A percentile compares a stretch with the other conserved stretches of the same genome.
Conservation (phyloP, 2,797 vertebrate species). For the Hirundo rustica region DNA sequence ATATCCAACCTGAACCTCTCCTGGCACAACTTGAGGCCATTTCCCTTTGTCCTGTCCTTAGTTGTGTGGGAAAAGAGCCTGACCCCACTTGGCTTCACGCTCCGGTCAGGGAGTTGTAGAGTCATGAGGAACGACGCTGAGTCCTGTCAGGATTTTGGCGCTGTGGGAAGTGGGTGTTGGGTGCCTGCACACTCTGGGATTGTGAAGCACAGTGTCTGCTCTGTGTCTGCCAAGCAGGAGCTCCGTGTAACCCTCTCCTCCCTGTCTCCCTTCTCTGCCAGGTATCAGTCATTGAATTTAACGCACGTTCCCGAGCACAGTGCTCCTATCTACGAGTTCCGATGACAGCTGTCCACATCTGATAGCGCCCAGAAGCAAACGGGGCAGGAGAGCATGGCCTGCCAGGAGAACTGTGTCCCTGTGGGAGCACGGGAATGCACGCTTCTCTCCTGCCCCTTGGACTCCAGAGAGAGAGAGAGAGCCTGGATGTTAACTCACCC, state of each 20-base stretch:
- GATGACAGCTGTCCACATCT: slow-evolving; percentile 81
- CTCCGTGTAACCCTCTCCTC: background rate
- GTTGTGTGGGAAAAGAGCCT: background rate
- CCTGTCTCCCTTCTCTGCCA: slow-evolving; percentile 47
- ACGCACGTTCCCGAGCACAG: slow-evolving; percentile 93
- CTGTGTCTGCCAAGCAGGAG: background rate
- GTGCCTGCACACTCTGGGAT: background rate
- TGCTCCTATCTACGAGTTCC: slow-evolving; percentile 95
- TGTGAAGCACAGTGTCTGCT: background rate
- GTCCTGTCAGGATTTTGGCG: background rate
- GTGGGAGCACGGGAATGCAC: slow-evolving; percentile 64
- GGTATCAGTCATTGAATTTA: slow-evolving; percentile 98
- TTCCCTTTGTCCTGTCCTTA: background rate
- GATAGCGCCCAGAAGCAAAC: slow-evolving; percentile 54
- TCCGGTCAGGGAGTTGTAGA: background rate
- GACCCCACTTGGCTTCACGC: background rate
- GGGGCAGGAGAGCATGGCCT: slow-evolving; percentile 71
- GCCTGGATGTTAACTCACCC: slow-evolving; percentile 71
- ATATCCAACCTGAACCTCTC: background rate
- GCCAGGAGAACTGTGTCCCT: slow-evolving; percentile 72
- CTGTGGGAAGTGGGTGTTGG: background rate
- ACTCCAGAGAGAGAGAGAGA: slow-evolving; percentile 63
- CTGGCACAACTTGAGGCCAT: background rate
- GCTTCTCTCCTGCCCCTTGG: slow-evolving; percentile 71
- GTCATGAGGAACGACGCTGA: background rate